Evolutionary conservation across 35 echinoderm and acorn worm genomes (phyloP), one percentile per base, ranked within the genome.

Genomic region (Lytechinus variegatus): DNA sequence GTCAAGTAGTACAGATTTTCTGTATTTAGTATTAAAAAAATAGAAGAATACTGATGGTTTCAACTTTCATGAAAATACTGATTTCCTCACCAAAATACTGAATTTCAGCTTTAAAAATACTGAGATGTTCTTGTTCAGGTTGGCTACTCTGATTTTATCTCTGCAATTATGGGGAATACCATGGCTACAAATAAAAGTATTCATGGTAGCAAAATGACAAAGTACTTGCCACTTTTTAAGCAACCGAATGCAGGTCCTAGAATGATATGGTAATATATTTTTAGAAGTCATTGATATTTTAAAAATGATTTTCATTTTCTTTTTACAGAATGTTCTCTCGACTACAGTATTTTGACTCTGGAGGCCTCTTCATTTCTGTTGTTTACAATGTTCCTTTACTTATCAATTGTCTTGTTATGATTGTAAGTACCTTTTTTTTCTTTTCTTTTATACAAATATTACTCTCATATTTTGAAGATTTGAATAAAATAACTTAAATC

Each of bases 341-440:
- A 94, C 95, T 97, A 28, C 98, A 99, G 94, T 99, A 99, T 93
- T 99, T 99, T 97, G 98, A 99, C 91, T 97, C 97, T 56, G 96
- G 89, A 71, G 98, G 98, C 66, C 86, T 99, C 24, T 99, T 99
- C 28, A 99, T 99, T 86, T 96, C 97, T 44, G 56, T 97, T 27
- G 96, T 99, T 14, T 94, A 97, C 21, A 96, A 96, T 86, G 92
- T 97, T 57, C 98, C 98, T 11, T 53, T 99, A 3, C 94, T 99
- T 52, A 94, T 96, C 61, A 97, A 99, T 79, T 99, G 97, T 92
- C 94, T 99, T 71, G 87, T 99, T 14, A 97, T 99, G 94, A 71
- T 99, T 96, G 98, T 99, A 97, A 97, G 97, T 99, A n/a, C 9
- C n/a, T 86, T 51, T 6, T n/a, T 27, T 52, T 21, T 58, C 94